Conservation (phyloP, 2,888 invertebrate genomes). For the Ectropis crepuscularia region DNA sequence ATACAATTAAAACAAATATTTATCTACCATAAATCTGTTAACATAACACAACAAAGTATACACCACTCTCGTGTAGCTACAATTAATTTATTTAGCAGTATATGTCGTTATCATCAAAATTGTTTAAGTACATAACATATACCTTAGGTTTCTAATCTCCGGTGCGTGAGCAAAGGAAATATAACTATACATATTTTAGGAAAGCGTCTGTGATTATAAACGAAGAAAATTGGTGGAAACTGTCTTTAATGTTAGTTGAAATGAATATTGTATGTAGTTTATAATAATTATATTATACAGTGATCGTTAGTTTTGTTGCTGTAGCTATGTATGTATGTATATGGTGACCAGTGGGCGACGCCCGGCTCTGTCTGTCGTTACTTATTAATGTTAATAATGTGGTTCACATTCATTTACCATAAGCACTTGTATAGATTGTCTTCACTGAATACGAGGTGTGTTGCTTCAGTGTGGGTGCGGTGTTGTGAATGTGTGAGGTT, state of each 20-base stretch:
- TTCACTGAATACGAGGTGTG: constrained; percentile 51
- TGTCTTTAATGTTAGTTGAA: constrained; percentile 73
- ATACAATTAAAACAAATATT: constrained; percentile 79
- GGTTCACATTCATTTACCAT: constrained; percentile 42
- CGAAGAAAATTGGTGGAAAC: constrained; percentile 80
- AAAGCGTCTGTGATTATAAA: constrained; percentile 85
- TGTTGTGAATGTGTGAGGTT: constrained; percentile 7
- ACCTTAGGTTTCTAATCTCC: constrained; percentile 70
- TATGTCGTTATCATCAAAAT: constrained; percentile 70
- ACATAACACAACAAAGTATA: constrained; percentile 66
- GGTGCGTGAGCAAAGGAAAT: constrained; percentile 68
- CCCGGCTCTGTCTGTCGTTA: constrained; percentile 32
- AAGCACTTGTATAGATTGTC: constrained; percentile 50
- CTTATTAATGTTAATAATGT: constrained; percentile 36
- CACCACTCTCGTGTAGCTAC: constrained; percentile 77
- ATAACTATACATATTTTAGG: constrained; percentile 79
- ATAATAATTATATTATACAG: constrained; percentile 51
- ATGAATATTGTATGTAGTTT: constrained; percentile 64
- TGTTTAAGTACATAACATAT: constrained; percentile 67
- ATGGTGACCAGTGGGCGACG: constrained; percentile 26
- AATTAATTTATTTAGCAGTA: constrained; percentile 79
- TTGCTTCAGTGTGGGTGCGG: constrained; percentile 49
- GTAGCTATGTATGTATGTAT: constrained; percentile 45
- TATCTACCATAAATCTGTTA: constrained; percentile 78
- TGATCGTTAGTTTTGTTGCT: constrained; percentile 65